phyloP scores from a whole-genome alignment of 2,113 vertebrate genomes.

The cattle (Bos taurus) region DNA sequence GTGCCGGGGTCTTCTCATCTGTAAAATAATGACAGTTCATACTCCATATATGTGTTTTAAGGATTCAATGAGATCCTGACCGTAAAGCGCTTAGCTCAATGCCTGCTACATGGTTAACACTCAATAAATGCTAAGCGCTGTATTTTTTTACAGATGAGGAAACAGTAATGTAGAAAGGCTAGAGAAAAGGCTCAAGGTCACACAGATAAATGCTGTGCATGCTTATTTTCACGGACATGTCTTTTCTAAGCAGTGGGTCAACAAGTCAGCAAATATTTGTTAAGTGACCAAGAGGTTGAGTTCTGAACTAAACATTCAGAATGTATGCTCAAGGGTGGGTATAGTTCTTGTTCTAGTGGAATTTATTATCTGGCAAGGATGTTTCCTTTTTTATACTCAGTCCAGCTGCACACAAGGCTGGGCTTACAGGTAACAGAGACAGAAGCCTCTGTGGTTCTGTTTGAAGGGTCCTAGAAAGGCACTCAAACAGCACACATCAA shows the following conservation, averaged over 20 bases:
- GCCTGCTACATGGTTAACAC: conserved; percentile 14
- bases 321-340: conserved; percentile 60
- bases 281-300: conserved; percentile 50
- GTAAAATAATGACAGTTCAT: neutral
- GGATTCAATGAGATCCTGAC: neutral
- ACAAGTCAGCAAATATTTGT: conserved; percentile 66
- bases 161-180: conserved; percentile 20
- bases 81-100: neutral
- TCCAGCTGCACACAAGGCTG: neutral
- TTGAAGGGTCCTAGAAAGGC: neutral
- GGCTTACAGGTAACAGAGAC: neutral
- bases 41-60: neutral
- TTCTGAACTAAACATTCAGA: conserved; percentile 43
- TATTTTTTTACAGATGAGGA: conserved; percentile 62
- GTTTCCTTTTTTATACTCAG: conserved; percentile 54
- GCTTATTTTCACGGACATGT: conserved; percentile 36
- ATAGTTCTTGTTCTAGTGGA: conserved; percentile 4
- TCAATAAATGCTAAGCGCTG: conserved; percentile 36
- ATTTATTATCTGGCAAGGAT: conserved; percentile 60
- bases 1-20: neutral
- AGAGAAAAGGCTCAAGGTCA: conserved; percentile 24
- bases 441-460: neutral
- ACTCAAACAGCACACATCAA: no score
- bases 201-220: neutral
- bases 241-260: conserved; percentile 31